phyloP scores from a whole-genome alignment of 2,888 invertebrate species.

The Patella pellucida region DNA sequence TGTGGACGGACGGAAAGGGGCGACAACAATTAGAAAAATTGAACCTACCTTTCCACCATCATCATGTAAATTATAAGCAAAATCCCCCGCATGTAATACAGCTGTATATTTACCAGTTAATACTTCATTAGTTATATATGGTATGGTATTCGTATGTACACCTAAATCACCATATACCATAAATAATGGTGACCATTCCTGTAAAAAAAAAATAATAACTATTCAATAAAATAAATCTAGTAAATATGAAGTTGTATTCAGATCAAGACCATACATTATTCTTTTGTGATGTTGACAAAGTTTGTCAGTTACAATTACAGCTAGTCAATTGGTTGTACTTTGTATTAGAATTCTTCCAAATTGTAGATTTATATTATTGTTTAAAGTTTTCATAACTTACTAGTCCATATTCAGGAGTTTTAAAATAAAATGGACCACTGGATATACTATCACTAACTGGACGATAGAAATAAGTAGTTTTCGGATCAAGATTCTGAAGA shows the following conservation, averaged over 20 bases:
- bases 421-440: conserved; percentile 51
- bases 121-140: conserved; percentile 39
- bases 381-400: conserved; percentile 28
- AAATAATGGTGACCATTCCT: conserved; percentile 43
- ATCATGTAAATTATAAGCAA: conserved; percentile 52
- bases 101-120: conserved; percentile 44
- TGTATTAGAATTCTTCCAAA: too few species aligned
- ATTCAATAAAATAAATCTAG: too few species aligned
- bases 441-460: conserved; percentile 45
- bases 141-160: conserved; percentile 36
- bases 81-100: conserved; percentile 56
- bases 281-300: too few species aligned
- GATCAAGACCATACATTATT: too few species aligned
- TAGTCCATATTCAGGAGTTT: conserved; percentile 41
- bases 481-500: conserved; percentile 44
- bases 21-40: too few species aligned
- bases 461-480: conserved; percentile 48
- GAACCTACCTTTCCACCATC: conserved; percentile 47
- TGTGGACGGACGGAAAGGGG: too few species aligned
- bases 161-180: conserved; percentile 58
- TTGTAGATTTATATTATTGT: too few species aligned
- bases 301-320: too few species aligned
- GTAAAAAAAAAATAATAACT: conserved; percentile 17
- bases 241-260: too few species aligned
- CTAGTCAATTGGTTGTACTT: too few species aligned